A percentile compares a stretch with the other conserved stretches of the same genome.
Conservation (phyloP, 2,797 vertebrate species). For the Rhinophrynus dorsalis region DNA sequence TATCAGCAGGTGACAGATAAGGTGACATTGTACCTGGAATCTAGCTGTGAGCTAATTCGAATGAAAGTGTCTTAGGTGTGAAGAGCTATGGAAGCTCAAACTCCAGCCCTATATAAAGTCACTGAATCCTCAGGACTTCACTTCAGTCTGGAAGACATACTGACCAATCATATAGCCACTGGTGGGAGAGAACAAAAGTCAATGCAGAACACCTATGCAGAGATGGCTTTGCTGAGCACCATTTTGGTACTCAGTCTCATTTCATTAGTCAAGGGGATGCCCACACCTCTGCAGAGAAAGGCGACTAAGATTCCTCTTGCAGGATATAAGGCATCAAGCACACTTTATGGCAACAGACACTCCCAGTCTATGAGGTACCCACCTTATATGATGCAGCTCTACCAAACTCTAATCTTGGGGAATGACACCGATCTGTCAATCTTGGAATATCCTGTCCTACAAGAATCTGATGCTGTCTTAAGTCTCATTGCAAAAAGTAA, state of each 20-base stretch:
- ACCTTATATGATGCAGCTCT: conserved; percentile 84
- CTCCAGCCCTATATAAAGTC: neutral
- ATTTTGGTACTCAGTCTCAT: neutral
- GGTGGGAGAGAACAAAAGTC: neutral
- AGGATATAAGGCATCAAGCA: neutral
- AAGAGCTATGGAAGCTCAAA: neutral
- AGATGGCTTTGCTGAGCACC: neutral
- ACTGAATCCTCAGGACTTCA: neutral
- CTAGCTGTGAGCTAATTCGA: conserved; percentile 19
- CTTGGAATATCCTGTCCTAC: conserved; percentile 51
- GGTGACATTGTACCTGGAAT: conserved; percentile 71
- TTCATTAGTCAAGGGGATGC: neutral
- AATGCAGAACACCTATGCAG: neutral
- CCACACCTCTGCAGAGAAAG: conserved; percentile 2
- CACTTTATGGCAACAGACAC: too few species aligned
- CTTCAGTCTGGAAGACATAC: neutral
- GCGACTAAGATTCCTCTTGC: conserved; percentile 6
- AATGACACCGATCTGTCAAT: conserved; percentile 39
- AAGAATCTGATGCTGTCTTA: conserved; percentile 69
- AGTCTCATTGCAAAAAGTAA: conserved; percentile 78
- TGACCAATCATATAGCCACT: neutral
- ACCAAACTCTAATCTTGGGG: conserved; percentile 63
- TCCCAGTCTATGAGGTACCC: conserved; percentile 59
- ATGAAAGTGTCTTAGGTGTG: conserved; percentile 57
- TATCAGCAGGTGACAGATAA: conserved; percentile 66